Evolutionary conservation across 2,888 invertebrate species (phyloP).

Genomic region (Cosmorhoe ocellata): DNA sequence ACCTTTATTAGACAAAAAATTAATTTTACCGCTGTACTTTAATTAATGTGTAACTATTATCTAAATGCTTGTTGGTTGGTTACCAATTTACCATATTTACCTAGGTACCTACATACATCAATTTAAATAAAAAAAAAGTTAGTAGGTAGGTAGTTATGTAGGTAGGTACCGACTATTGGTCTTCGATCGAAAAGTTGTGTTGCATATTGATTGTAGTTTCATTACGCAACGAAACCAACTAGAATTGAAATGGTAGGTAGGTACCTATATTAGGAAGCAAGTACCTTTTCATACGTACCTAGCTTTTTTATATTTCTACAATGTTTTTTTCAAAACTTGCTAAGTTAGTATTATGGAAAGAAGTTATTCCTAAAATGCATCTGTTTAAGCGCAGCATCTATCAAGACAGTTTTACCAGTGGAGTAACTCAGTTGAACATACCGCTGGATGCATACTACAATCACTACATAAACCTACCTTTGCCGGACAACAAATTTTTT

Average conservation of each 20-base stretch:
- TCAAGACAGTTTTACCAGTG: slow-evolving; percentile 44
- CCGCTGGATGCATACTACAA: slow-evolving; percentile 52
- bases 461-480: slow-evolving; percentile 68
- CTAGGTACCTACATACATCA: too few species aligned
- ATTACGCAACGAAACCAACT: slow-evolving; percentile 15
- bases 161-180: too few species aligned
- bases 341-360: slow-evolving; percentile 2
- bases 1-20: too few species aligned
- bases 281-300: neutral
- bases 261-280: neutral
- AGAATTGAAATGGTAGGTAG: slow-evolving; percentile 2
- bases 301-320: slow-evolving; percentile 12
- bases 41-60: too few species aligned
- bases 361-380: neutral
- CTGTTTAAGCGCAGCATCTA: slow-evolving; percentile 26
- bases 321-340: slow-evolving; percentile 18
- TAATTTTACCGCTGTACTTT: too few species aligned
- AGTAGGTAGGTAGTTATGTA: too few species aligned
- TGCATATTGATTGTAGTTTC: too few species aligned
- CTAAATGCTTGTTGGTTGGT: too few species aligned
- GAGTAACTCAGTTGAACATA: slow-evolving; percentile 37
- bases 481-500: slow-evolving; percentile 82
- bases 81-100: too few species aligned
- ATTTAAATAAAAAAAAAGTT: too few species aligned
- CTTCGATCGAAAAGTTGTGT: too few species aligned